Base-by-base conservation (phyloP, 92 coral and sea anemone species). In the Epizoanthus stellaris region DNA sequence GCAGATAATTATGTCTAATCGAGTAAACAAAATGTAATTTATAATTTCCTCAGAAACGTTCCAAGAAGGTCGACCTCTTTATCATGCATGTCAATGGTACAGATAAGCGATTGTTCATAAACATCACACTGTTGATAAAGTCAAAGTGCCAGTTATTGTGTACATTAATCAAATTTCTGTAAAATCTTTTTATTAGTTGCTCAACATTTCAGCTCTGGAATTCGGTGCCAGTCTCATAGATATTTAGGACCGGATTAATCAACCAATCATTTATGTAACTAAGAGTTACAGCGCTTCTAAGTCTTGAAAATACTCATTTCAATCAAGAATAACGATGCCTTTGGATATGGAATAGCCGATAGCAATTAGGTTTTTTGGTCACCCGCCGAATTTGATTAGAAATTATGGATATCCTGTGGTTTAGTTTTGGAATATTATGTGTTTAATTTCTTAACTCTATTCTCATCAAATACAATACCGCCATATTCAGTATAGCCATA, bases 131-230 rank as follows among this genome's bases (percentile, higher is more conserved):
- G 80, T 30, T 53, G 56, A 45, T 74, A n/a, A n/a, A n/a, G n/a
- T n/a, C n/a, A 20, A 17, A 75, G 82, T 60, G 82, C 17, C 39
- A 38, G n/a, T 8, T 11, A 77, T 23, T 20, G 43, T 79, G 58
- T 45, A 40, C 72, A 40, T 79, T 79, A 34, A 79, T 79, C 83
- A 79, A 62, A 63, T 61, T 42, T 77, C 75, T 57, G 70, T 59
- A 17, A 77, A 20, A 38, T 39, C 54, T 77, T 5, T 61, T 40
- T 77, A 49, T 49, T 49, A 49, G 56, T 10, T 49, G 52, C 9
- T 5, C 52, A 45, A 45, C 52, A 9, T 5, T 45, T 4, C 52
- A 45, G 52, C 9, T 45, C 9, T 45, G 52, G 8, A 45, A 6
- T 9, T 45, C 52, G 52, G 52, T 6, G 52, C 52, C 52, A 45